These are phyloP conservation scores for Aphodius granarius DNA, from an alignment of 2,888 invertebrate genomes.

Conservation along the genomic window DNA sequence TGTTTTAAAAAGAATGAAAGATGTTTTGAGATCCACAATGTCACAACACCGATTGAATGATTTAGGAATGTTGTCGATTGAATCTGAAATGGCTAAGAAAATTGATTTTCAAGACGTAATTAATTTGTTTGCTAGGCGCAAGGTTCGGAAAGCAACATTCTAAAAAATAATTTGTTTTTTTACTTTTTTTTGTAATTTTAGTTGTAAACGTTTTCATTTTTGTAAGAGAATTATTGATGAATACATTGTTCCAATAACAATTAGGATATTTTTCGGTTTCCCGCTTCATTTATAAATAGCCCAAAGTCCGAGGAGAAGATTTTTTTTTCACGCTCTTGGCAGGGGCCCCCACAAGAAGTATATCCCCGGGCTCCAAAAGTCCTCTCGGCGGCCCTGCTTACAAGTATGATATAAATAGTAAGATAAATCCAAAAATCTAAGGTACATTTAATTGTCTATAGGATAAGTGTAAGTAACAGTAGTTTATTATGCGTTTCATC, in stretches of 20 bases:
- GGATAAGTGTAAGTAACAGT: too few relatives aligned
- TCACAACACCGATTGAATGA: too few relatives aligned
- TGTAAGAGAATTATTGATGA: neutral
- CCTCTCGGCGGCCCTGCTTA: neutral
- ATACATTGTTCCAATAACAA: neutral
- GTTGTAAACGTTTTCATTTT: neutral
- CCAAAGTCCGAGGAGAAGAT: neutral
- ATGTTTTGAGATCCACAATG: too few relatives aligned
- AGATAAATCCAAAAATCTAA: too few relatives aligned
- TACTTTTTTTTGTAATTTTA: neutral
- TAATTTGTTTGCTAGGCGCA: neutral
- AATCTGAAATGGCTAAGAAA: neutral
- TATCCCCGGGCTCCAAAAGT: neutral
- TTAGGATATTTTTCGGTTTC: neutral
- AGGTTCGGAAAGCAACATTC: neutral
- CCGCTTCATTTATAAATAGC: neutral
- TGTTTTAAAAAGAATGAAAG: constrained; percentile 32
- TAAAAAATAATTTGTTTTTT: neutral
- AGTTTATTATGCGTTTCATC: too few relatives aligned
- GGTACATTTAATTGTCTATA: too few relatives aligned
- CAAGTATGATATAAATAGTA: too few relatives aligned
- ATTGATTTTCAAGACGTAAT: constrained; percentile 1
- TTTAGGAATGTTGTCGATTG: constrained; percentile 21
- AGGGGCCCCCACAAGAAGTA: neutral
- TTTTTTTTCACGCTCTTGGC: neutral